Percentiles rank a stretch among this genome's conserved stretches.
phyloP scores from a whole-genome alignment of 2,797 vertebrate genomes.

The Dryobates pubescens region DNA sequence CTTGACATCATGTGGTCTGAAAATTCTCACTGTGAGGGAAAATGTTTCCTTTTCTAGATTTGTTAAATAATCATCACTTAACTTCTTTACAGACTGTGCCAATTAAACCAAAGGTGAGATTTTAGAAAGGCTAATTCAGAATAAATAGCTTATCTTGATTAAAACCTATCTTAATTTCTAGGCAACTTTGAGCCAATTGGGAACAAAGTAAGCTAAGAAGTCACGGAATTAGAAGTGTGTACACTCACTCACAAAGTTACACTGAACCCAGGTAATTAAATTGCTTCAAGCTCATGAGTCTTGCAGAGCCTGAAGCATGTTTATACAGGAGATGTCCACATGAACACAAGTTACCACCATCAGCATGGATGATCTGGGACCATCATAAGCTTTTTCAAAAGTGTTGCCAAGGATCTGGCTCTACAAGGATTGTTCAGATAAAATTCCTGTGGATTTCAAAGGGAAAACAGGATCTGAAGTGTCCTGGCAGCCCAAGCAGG shows the following conservation, averaged over 20 bases:
- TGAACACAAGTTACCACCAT: background rate
- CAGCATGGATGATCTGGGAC: background rate
- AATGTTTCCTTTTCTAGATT: background rate
- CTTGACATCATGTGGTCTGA: background rate
- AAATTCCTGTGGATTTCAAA: background rate
- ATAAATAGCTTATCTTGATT: background rate
- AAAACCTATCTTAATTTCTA: background rate
- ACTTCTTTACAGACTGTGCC: background rate
- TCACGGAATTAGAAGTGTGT: background rate
- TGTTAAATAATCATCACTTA: background rate
- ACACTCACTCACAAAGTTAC: background rate
- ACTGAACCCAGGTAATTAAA: background rate
- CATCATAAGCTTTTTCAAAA: background rate
- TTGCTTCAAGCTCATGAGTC: background rate
- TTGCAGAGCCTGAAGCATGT: background rate
- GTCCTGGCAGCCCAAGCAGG: background rate
- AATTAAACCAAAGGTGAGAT: background rate
- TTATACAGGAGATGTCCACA: background rate
- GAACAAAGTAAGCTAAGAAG: background rate
- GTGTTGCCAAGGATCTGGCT: background rate
- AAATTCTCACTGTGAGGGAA: background rate
- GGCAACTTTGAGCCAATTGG: background rate
- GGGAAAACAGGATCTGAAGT: background rate
- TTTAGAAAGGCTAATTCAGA: background rate
- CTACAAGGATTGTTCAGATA: background rate